Base-by-base conservation (phyloP, 2,797 vertebrate genomes). In the Fundulus diaphanus region DNA sequence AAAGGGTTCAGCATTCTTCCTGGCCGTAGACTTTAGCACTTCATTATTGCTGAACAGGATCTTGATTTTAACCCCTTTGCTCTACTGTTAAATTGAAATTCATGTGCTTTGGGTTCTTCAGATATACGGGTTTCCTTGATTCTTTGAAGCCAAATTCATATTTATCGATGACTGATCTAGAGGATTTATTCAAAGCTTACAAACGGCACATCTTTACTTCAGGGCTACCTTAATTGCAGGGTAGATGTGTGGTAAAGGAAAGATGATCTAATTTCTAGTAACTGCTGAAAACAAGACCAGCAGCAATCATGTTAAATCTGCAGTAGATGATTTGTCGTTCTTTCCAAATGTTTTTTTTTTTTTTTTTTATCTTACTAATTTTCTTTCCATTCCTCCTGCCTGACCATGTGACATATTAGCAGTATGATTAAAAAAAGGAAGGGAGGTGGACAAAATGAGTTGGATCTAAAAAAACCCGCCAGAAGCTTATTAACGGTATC, bases 241-340 rank as follows among this genome's bases (percentile, higher is more conserved):
- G 18, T 35, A 35, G 57, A 35, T 6, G 33, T 24, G 37, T 42
- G 40, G 37, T 42, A n/a, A 42, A 65, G 22, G 92, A 93, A 93
- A 89, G 91, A 90, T 57, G 52, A 77, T 90, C 90, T 95, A 88
- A 95, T 96, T 94, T 95, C 89, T 91, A 92, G 95, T 95, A 95
- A 96, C 92, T 86, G 95, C 96, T 96, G 92, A 96, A 96, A 94
- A 49, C 27, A 33, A 69, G 67, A 49, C 33, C 5, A 48, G 31
- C 42, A 48, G 29, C 7, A 27, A 2, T 67, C 5, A n/a, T 16
- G 42, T 46, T 2, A 33, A 35, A 33, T 35, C 3, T 56, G 54
- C 52, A 27, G 12, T 13, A 27, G 54, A 56, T 56, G 54, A 56
- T 56, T 56, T 15, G 54, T 15, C 6, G 27, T 7, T 57, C 29